Evolutionary conservation across 2,797 vertebrate genomes (phyloP).

Genomic region (Crocodylus rhombifer): DNA sequence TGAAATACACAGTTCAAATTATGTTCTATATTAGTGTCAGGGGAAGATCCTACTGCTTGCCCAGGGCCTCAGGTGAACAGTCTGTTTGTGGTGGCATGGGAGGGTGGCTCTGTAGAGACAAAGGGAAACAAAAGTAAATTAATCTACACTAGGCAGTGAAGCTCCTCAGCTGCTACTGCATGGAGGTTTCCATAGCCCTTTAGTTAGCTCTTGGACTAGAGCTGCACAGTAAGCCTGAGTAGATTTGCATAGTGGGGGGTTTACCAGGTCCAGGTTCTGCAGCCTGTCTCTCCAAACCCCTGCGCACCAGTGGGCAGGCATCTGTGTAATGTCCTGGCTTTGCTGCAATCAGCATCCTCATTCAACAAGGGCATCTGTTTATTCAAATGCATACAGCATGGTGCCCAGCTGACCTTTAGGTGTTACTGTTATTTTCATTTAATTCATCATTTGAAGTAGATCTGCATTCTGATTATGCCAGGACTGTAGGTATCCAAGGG

Average conservation of each 20-base stretch:
- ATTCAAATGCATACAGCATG: neutral
- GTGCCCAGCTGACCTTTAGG: neutral
- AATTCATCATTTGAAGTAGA: neutral
- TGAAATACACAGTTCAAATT: constrained; percentile 49
- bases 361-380: neutral
- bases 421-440: too few relatives aligned
- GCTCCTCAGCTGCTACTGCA: neutral
- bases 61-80: constrained; percentile 2
- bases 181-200: neutral
- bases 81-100: neutral
- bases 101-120: constrained; percentile 5
- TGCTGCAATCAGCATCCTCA: neutral
- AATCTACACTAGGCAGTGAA: neutral
- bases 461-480: neutral
- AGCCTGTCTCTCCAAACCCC: neutral
- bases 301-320: neutral
- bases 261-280: neutral
- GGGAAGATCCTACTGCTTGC: constrained; percentile 17
- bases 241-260: neutral
- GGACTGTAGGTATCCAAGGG: neutral
- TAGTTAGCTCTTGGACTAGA: fast-evolving
- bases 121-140: constrained; percentile 11
- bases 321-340: neutral
- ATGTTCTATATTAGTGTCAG: constrained; percentile 51
- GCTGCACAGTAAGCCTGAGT: fast-evolving